Conservation (phyloP, 1,140 invertebrate species). For the Oncopeltus fasciatus region DNA sequence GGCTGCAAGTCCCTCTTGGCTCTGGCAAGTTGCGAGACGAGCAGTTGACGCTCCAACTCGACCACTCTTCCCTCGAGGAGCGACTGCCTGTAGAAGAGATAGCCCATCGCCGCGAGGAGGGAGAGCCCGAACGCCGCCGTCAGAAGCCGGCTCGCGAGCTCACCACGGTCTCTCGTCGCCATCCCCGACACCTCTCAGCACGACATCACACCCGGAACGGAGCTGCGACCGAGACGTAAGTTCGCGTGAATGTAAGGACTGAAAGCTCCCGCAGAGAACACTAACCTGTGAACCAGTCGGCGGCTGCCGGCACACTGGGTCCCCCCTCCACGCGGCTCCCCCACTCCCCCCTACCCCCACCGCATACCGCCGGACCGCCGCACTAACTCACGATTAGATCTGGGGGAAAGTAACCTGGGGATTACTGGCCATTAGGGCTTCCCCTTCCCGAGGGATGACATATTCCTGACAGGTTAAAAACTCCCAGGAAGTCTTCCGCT, state of each 20-base stretch:
- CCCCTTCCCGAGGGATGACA: no score
- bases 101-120: not conserved
- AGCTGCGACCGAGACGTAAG: no score
- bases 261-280: no score
- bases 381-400: not conserved
- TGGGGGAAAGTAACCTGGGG: not conserved
- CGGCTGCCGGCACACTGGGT: not conserved
- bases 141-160: not conserved
- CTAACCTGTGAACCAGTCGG: not conserved
- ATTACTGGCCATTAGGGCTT: not conserved
- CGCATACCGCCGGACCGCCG: not conserved
- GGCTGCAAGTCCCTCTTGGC: not conserved
- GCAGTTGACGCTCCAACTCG: not conserved
- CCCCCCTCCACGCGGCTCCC: not conserved
- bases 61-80: not conserved
- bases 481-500: no score
- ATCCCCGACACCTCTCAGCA: not conserved
- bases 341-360: not conserved
- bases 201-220: not conserved
- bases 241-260: no score
- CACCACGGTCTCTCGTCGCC: no score
- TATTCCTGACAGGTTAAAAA: no score
- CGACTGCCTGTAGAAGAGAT: not conserved
- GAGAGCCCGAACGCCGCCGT: not conserved
- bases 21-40: not conserved